Evolutionary conservation across 1,140 invertebrate species (phyloP), one percentile per base, ranked within the genome.

Genomic region (Hirudo medicinalis): DNA sequence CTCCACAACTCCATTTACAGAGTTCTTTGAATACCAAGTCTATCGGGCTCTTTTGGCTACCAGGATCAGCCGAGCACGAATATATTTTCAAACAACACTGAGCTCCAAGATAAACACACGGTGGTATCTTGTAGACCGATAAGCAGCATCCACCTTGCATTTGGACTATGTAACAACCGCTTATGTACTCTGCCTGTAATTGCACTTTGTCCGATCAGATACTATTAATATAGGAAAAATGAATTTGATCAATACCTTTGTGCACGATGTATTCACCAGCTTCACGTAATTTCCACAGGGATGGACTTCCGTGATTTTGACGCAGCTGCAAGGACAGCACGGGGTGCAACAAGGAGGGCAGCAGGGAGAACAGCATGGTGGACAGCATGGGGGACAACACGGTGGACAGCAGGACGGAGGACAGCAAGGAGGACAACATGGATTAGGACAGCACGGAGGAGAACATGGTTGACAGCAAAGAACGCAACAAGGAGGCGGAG

Each of bases 231-330:
- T 13, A 63, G 29, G 1, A 32, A 63, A 22, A 63, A 63, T 25
- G 29, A 63, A 63, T 32, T 63, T 22, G 29, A n/a, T 63, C 22
- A 63, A 0, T 63, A 63, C 57, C 57, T 63, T 63, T 13, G 57
- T 63, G 29, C 57, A 63, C 1, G 57, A 63, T n/a, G 22, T 22
- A 32, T 63, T 63, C 22, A 63, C 57, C 22, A 63, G 57, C 29
- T 63, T 63, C 13, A 63, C 57, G 29, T 63, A 63, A 63, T 63
- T 63, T 63, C 57, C 57, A 63, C 57, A 63, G 0, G 57, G 57
- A 63, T 63, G 57, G 29, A 63, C 57, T 63, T 63, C 57, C 22
- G 57, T 32, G 22, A 63, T 63, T 63, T 63, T 63, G 29, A 63
- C 57, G 29, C 29, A 25, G 57, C 57, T 63, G 57, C 57, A 63